Percentiles rank a stretch among this genome's conserved stretches.
phyloP scores from a whole-genome alignment of 2,797 vertebrate genomes.

The Xiphorhynchus erythropygius region DNA sequence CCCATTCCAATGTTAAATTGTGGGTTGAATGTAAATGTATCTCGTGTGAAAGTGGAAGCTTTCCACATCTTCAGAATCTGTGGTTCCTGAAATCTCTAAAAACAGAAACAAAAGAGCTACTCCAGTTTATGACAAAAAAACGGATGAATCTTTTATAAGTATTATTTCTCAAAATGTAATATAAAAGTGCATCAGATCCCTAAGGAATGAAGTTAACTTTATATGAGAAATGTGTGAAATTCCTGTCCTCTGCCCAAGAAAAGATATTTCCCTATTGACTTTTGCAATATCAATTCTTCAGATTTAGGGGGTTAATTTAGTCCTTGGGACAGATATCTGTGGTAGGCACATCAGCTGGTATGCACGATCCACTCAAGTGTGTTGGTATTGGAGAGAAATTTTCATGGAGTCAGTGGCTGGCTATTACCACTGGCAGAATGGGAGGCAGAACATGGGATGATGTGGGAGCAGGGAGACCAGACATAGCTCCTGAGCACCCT shows the following conservation, averaged over 20 bases:
- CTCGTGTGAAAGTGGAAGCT: neutral
- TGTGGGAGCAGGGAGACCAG: accelerated
- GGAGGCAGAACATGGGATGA: neutral
- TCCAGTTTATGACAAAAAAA: constrained; percentile 22
- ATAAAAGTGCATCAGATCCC: constrained; percentile 14
- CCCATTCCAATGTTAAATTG: neutral
- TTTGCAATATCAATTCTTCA: neutral
- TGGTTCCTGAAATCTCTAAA: neutral
- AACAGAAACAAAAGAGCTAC: constrained; percentile 1
- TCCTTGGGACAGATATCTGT: neutral
- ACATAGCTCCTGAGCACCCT: accelerated
- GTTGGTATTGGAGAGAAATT: neutral
- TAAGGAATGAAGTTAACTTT: constrained; percentile 21
- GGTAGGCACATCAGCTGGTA: neutral
- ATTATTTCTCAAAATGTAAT: constrained; percentile 60
- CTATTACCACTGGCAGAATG: neutral
- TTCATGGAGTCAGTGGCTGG: accelerated
- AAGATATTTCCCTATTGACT: constrained; percentile 49
- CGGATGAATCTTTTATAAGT: constrained; percentile 37
- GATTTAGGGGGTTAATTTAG: neutral
- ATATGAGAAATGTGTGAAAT: constrained; percentile 24
- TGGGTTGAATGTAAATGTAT: neutral
- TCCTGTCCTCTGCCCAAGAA: neutral
- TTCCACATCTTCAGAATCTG: neutral
- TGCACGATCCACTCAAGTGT: accelerated